Conservation (phyloP, 92 coral and sea anemone species). For the Palythoa grandis region DNA sequence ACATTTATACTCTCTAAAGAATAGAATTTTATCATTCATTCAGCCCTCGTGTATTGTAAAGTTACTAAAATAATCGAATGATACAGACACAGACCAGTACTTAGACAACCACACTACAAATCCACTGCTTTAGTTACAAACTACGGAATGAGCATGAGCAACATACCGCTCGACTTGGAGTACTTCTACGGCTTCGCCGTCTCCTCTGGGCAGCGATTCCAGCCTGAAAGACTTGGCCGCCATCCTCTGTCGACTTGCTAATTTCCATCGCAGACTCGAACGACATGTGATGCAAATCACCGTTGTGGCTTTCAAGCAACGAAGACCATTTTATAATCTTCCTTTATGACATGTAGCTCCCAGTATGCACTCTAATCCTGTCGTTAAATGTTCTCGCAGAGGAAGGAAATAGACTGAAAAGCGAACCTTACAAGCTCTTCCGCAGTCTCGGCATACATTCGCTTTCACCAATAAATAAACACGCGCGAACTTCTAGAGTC, state of each 20-base stretch:
- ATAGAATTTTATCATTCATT: neutral
- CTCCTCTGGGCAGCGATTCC: constrained; percentile 34
- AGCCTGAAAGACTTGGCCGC: constrained; percentile 2
- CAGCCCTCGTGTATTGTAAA: neutral
- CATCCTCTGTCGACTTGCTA: neutral
- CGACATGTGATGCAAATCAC: neutral
- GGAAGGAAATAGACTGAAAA: neutral
- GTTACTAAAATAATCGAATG: neutral
- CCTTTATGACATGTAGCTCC: neutral
- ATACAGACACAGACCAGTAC: neutral
- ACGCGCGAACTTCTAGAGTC: constrained; percentile 13
- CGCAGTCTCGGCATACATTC: neutral
- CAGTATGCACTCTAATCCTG: neutral
- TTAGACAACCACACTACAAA: neutral
- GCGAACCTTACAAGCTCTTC: neutral
- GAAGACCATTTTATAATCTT: neutral
- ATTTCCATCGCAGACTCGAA: constrained; percentile 1
- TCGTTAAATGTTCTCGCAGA: neutral
- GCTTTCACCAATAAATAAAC: neutral
- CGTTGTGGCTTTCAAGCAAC: neutral
- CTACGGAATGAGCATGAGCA: neutral
- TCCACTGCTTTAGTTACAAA: neutral
- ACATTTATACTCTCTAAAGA: neutral
- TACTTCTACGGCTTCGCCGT: constrained; percentile 10
- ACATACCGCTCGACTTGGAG: constrained; percentile 25